A percentile compares a stretch with the other conserved stretches of the same genome.
These are phyloP conservation scores for Orius insidiosus DNA, from an alignment of 1,140 invertebrate genomes.

Conservation along the genomic window DNA sequence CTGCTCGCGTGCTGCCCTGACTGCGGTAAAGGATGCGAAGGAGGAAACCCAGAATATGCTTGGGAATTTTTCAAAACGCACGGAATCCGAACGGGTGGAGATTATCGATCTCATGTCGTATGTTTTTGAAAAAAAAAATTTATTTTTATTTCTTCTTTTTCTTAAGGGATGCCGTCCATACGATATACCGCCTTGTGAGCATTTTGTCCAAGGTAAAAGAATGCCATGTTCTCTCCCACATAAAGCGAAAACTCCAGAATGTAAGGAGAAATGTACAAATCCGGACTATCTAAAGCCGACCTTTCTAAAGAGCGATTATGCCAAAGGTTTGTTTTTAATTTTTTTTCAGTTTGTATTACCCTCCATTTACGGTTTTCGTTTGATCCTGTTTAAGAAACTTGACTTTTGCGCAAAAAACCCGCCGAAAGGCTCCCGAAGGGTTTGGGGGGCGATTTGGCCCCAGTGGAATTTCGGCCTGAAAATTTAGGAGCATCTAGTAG, in stretches of 20 bases:
- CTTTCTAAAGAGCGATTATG: constrained; percentile 6
- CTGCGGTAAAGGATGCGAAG: constrained; percentile 47
- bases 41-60: constrained; percentile 38
- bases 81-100: constrained; percentile 41
- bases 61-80: constrained; percentile 36
- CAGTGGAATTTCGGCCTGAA: no score
- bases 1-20: constrained; percentile 37
- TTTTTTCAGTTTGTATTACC: no score
- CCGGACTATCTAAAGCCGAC: neutral
- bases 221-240: constrained; percentile 32
- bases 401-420: no score
- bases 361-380: no score
- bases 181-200: constrained; percentile 51
- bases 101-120: constrained; percentile 31
- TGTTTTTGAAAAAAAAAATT: neutral
- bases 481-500: no score
- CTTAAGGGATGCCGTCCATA: neutral
- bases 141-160: neutral
- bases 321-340: constrained; percentile 15
- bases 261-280: constrained; percentile 12
- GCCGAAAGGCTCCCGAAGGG: no score
- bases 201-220: constrained; percentile 60
- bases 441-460: no score
- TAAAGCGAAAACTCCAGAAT: constrained; percentile 9
- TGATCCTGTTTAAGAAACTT: no score